Conservation (phyloP, 1,140 invertebrate genomes). For the Leguminivora glycinivorella region DNA sequence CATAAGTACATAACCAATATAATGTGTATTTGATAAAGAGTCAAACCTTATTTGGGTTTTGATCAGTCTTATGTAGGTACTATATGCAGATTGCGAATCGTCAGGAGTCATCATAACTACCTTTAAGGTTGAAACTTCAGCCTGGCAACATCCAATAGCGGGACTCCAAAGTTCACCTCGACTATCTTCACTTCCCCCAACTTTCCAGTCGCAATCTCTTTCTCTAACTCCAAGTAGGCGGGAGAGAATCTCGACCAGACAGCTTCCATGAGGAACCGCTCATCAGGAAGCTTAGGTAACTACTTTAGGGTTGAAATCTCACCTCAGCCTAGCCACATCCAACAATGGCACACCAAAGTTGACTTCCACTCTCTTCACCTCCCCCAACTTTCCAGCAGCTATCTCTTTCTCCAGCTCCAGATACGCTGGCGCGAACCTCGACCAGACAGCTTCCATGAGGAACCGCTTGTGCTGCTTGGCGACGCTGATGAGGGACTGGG, state of each 20-base stretch:
- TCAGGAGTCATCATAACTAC: too few relatives aligned
- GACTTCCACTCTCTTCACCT: slow-evolving; percentile 82
- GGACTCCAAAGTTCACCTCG: slow-evolving; percentile 81
- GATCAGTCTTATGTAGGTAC: too few relatives aligned
- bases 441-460: slow-evolving; percentile 91
- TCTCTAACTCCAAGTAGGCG: slow-evolving; percentile 81
- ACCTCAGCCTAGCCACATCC: slow-evolving; percentile 80
- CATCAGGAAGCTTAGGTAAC: not conserved
- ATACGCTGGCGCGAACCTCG: slow-evolving; percentile 87
- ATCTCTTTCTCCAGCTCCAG: slow-evolving; percentile 80
- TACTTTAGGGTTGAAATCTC: slow-evolving; percentile 30
- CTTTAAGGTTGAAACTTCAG: slow-evolving; percentile 64
- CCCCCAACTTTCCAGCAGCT: slow-evolving; percentile 81
- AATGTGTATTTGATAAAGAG: too few relatives aligned
- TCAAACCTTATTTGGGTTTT: too few relatives aligned
- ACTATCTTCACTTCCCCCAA: slow-evolving; percentile 85
- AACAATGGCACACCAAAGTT: slow-evolving; percentile 81
- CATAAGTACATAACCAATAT: too few relatives aligned
- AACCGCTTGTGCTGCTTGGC: slow-evolving; percentile 82
- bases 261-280: slow-evolving; percentile 88
- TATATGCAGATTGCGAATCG: too few relatives aligned
- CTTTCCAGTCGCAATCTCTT: slow-evolving; percentile 76
- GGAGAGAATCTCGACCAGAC: slow-evolving; percentile 90
- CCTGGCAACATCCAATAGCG: slow-evolving; percentile 77
- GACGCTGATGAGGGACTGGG: slow-evolving; percentile 77